Conservation (phyloP, 2,888 invertebrate genomes). For the Micropterix aruncella region DNA sequence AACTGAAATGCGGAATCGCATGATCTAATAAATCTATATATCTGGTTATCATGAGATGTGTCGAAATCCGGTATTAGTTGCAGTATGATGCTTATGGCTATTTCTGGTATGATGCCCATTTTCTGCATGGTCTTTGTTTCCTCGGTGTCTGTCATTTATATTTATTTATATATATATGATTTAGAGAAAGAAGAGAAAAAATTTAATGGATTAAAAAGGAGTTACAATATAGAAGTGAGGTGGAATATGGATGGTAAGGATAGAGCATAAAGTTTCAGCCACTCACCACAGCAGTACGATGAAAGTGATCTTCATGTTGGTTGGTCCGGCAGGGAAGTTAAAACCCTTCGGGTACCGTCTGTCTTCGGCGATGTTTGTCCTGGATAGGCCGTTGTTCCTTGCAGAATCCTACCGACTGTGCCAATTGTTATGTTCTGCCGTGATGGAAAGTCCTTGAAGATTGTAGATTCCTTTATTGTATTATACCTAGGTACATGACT, state of each 20-base stretch:
- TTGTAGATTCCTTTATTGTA: no score
- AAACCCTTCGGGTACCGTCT: conserved; percentile 3
- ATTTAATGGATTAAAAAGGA: not conserved
- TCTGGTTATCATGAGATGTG: no score
- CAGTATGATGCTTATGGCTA: not conserved
- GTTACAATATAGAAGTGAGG: not conserved
- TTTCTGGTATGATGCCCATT: no score
- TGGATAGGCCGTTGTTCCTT: no score
- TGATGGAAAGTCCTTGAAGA: no score
- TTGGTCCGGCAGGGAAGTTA: not conserved
- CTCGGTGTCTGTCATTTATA: not conserved
- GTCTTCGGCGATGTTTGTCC: no score
- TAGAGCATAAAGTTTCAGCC: not conserved
- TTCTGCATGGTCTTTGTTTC: not conserved
- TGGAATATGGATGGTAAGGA: not conserved
- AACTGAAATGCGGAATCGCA: not conserved
- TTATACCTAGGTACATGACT: no score
- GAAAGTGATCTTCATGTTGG: no score
- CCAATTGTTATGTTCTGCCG: no score
- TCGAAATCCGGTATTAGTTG: not conserved
- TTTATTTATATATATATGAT: not conserved
- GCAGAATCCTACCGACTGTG: no score
- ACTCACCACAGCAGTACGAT: no score
- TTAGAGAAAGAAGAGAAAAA: not conserved
- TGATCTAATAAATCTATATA: no score